Evolutionary conservation across 2,797 vertebrate genomes (phyloP).

Genomic region (Spinus olivaceus): DNA sequence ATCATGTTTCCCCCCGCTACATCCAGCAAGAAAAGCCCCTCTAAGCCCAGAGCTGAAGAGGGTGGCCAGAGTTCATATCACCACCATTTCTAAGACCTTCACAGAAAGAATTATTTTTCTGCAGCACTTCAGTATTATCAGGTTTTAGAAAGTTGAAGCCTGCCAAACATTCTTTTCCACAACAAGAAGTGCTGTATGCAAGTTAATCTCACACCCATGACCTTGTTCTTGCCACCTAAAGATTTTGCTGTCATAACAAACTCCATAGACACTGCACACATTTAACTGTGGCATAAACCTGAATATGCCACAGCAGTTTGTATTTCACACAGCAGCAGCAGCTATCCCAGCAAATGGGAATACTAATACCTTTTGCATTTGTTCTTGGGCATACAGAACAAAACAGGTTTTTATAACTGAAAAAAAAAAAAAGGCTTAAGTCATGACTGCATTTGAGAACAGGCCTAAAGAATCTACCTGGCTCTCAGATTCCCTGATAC

Average conservation of each 20-base stretch:
- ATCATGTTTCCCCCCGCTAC: neutral
- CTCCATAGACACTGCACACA: neutral
- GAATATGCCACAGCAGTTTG: neutral
- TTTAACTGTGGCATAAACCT: neutral
- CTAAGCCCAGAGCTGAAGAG: neutral
- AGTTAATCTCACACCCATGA: neutral
- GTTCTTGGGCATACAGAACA: neutral
- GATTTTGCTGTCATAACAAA: neutral
- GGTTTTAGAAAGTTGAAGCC: neutral
- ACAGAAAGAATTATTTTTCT: neutral
- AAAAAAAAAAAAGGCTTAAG: neutral
- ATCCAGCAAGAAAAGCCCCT: neutral
- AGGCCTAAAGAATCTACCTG: neutral
- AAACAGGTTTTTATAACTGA: neutral
- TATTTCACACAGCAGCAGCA: neutral
- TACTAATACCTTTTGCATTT: neutral
- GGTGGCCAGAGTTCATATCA: neutral
- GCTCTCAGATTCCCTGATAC: neutral
- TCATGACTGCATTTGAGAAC: neutral
- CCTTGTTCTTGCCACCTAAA: neutral
- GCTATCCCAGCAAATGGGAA: neutral
- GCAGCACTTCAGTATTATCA: neutral
- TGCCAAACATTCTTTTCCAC: neutral
- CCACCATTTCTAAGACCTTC: neutral
- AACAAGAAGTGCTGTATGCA: neutral